Base-by-base conservation (phyloP, 2,797 vertebrate species). In the Arrhamphus sclerolepis region DNA sequence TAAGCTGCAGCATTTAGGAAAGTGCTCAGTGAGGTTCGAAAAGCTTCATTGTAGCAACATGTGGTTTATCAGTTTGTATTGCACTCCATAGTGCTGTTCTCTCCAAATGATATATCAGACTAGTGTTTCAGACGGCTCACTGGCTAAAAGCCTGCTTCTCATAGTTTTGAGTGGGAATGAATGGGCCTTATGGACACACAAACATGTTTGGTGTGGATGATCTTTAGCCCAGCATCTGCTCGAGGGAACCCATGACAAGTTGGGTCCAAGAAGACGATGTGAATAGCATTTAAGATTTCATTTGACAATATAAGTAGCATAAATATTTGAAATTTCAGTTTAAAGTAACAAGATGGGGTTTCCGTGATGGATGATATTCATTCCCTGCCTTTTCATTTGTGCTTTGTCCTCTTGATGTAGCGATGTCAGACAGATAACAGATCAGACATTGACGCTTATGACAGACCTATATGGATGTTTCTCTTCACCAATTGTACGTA, bases 381-480 rank as follows among this genome's bases (percentile, higher is more conserved):
- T 29, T n/a, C 2, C 19, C 41, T 22, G 0, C 16, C n/a, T 29
- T 16, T 34, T 53, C 17, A 9, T 19, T 19, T 46, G 4, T 21
- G 19, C 48, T 46, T 57, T 40, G 13, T 26, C 28, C 55, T 57
- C 22, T 19, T 31, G 19, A 24, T 7, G 6, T 56, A 46, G 43
- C 53, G 52, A 70, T 70, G 62, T 63, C 59, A 47, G 44, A 54
- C 64, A 41, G 34, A 38, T 13, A 38, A 39, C 17, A 42, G 57
- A 71, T 51, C 51, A 57, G 47, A n/a, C n/a, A n/a, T 59, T 48
- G 56, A 52, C 75, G 34, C 48, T 19, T 29, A 21, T 19, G 41
- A 20, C 49, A 34, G 24, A 14, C 20, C 1, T 10, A 6, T 17
- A 7, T 3, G 1, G 11, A 16, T 43, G 19, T 31, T 20, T 59